Base-by-base conservation (phyloP, 2,888 invertebrate species). In the Cosmorhoe ocellata region DNA sequence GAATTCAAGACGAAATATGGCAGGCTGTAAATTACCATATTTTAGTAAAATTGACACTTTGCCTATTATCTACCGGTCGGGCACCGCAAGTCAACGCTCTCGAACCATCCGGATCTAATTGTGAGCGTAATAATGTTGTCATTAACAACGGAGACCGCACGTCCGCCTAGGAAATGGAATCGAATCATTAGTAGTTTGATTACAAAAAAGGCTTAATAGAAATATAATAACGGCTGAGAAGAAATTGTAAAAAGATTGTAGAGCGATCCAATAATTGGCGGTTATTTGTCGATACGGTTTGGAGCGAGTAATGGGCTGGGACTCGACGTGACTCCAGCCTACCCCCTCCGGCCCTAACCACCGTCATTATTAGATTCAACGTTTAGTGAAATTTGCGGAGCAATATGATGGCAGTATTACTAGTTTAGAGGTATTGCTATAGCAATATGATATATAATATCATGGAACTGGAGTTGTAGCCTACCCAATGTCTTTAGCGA, bases 141-240 rank as follows among this genome's bases (percentile, higher is more conserved):
- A 89, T 89, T 89, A 90, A 84, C 86, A 85, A 84, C 74, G 79
- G 81, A 82, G 86, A 84, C 83, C 85, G 86, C 89, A 87, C 89
- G 89, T 89, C 88, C 88, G 89, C 76, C 84, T 88, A 86, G 89
- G 89, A 88, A 90, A 88, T 90, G 89, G 89, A 88, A 89, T 90
- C 90, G 89, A 90, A 90, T 90, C 90, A 89, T 90, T 89, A 90
- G 89, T 84, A 85, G 88, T 89, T 87, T 88, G 90, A 89, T 90
- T 89, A 89, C 88, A 88, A 90, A 90, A 90, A 90, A 88, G 88
- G 87, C 89, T 89, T 90, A 90, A 90, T 89, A 90, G 89, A 90
- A 89, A 90, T 87, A 90, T 90, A 90, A 90, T 90, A 90, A 90
- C 89, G 82, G 74, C 74, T 76, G 82, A 84, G 89, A 86, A 86